Evolutionary conservation across 1,140 invertebrate genomes (phyloP), one percentile per base, ranked within the genome.

Genomic region (Apis mellifera): DNA sequence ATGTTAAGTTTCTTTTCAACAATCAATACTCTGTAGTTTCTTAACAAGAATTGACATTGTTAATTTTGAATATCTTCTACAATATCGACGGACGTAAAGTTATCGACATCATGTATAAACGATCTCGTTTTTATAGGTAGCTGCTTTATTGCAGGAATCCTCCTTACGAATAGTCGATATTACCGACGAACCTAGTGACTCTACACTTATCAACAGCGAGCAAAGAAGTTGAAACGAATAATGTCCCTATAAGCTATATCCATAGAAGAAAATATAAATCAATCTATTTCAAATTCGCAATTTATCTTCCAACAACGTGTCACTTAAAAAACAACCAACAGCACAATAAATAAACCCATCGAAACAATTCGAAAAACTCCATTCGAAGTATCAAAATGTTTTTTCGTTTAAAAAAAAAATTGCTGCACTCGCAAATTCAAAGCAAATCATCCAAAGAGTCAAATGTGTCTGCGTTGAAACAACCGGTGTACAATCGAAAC

Each of bases 141-240:
- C 2, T 59, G 9, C 17, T 15, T n/a, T 48, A 17, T 42, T n/a
- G 7, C n/a, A 73, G 68, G n/a, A 57, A 78, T 68, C 60, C 55
- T 64, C 65, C 7, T 87, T 85, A 73, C 52, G 55, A 11, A 64
- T 68, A 8, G 55, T 19, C n/a, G 17, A 15, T 15, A 32, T 79
- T 83, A 87, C 23, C 85, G 21, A 78, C 62, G 5, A 19, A 19
- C 12, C 11, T 8, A 54, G 1, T 1, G 48, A 50, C 12, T 42
- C 50, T 4, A n/a, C 2, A 5, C 0, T 52, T 72, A 62, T 23
- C 68, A 62, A 9, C 77, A 23, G 8, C 9, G 19, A n/a, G 23
- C 72, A 78, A 71, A 9, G 4, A 13, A 1, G 3, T n/a, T 21
- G 23, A n/a, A 54, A 62, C 2, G 2, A 42, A 48, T 9, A 19